phyloP scores from a whole-genome alignment of 2,113 vertebrate genomes.

The Limanda limanda region DNA sequence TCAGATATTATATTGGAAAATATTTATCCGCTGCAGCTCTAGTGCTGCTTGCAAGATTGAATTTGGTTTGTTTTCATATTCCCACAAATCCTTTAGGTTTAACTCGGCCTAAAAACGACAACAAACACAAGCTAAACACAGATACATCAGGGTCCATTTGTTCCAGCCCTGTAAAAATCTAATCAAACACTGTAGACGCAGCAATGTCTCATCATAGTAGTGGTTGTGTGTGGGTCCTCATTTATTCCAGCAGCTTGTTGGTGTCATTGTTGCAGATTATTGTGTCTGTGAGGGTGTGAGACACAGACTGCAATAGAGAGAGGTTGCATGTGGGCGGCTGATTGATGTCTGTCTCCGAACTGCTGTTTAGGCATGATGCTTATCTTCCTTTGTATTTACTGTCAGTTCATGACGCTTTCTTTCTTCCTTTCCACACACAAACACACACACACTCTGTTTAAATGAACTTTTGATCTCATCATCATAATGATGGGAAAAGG shows the following conservation, averaged over 20 bases:
- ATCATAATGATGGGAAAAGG: constrained; percentile 33
- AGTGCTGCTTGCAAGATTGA: background rate
- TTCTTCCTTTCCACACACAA: background rate
- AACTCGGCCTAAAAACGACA: background rate
- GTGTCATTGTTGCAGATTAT: constrained; percentile 16
- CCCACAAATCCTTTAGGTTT: background rate
- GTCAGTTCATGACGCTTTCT: background rate
- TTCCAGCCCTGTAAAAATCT: background rate
- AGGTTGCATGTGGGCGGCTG: constrained; percentile 33
- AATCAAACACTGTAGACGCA: background rate
- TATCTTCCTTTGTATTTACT: constrained; percentile 35
- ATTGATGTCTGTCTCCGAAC: constrained; percentile 51
- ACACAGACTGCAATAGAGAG: constrained; percentile 7
- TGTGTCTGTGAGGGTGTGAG: background rate
- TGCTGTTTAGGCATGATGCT: constrained; percentile 32
- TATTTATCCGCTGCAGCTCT: background rate
- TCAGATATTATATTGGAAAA: constrained; percentile 6
- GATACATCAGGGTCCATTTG: background rate
- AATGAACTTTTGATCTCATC: constrained; percentile 22
- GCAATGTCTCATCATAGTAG: background rate
- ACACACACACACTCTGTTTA: constrained; percentile 8
- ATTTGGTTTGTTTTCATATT: constrained; percentile 17
- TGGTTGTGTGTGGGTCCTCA: background rate
- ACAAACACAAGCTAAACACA: background rate
- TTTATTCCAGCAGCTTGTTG: constrained; percentile 17